Percentiles rank a stretch among this genome's conserved stretches.
Evolutionary conservation across 2,113 vertebrate species (phyloP).

Genomic region (Casuarius casuarius): DNA sequence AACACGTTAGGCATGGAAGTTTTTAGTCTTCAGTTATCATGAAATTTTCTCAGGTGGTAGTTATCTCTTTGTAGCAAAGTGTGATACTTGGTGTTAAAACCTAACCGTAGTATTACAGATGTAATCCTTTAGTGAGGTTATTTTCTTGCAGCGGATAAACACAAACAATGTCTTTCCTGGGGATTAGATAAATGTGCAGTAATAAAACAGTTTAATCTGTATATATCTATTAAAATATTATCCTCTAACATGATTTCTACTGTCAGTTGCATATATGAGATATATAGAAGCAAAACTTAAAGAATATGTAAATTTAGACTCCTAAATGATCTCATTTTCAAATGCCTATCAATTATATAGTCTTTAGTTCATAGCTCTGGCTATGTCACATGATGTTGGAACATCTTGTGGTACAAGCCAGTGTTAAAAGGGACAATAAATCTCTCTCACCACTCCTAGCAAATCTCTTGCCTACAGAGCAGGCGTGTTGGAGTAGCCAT

Average conservation of each 20-base stretch:
- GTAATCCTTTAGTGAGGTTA: neutral
- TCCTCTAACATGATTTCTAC: neutral
- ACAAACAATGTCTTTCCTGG: neutral
- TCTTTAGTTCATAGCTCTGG: neutral
- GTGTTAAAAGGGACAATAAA: neutral
- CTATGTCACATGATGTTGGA: neutral
- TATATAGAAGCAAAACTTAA: neutral
- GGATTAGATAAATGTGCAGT: neutral
- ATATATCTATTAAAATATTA: neutral
- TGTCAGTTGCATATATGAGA: neutral
- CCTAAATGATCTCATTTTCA: neutral
- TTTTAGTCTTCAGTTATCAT: neutral
- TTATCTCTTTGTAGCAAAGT: conserved; percentile 24
- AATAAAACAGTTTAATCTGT: neutral
- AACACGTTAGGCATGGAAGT: conserved; percentile 6
- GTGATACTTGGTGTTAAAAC: conserved; percentile 39
- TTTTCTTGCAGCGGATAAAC: neutral
- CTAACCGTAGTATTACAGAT: neutral
- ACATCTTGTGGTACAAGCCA: neutral
- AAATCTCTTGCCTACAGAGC: neutral
- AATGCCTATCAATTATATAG: neutral
- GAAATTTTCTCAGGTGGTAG: conserved; percentile 33
- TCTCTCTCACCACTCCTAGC: neutral
- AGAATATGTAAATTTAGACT: neutral
- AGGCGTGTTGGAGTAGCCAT: neutral